Evolutionary conservation across 2,888 invertebrate genomes (phyloP).

Genomic region (Eupithecia subumbrata): DNA sequence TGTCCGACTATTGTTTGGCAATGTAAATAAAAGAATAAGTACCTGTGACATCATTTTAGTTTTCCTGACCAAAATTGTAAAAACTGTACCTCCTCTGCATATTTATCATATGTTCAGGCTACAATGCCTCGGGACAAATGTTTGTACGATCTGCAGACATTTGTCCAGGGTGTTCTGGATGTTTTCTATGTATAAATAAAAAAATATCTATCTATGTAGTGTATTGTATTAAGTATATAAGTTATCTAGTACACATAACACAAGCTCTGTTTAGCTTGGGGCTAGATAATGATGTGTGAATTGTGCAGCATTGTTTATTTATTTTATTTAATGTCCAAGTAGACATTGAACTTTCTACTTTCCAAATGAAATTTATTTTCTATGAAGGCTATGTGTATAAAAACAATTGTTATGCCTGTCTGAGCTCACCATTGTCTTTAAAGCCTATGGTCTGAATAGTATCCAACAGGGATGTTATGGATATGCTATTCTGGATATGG

Average conservation of each 20-base stretch:
- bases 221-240: too few relatives aligned
- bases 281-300: too few relatives aligned
- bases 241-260: too few relatives aligned
- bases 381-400: background rate
- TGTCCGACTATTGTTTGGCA: background rate
- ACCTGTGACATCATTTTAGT: background rate
- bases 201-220: too few relatives aligned
- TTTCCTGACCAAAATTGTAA: background rate
- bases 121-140: too few relatives aligned
- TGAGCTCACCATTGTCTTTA: background rate
- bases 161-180: too few relatives aligned
- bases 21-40: background rate
- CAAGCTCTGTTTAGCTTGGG: too few relatives aligned
- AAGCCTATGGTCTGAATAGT: background rate
- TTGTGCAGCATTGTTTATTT: too few relatives aligned
- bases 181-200: too few relatives aligned
- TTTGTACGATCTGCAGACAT: too few relatives aligned
- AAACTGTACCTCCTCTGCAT: background rate
- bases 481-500: too few relatives aligned
- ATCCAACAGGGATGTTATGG: background rate
- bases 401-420: background rate
- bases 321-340: too few relatives aligned
- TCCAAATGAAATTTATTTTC: background rate
- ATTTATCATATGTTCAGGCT: background rate
- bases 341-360: background rate